Conservation (phyloP, 2,888 invertebrate species). For the Tubulanus polymorphus region DNA sequence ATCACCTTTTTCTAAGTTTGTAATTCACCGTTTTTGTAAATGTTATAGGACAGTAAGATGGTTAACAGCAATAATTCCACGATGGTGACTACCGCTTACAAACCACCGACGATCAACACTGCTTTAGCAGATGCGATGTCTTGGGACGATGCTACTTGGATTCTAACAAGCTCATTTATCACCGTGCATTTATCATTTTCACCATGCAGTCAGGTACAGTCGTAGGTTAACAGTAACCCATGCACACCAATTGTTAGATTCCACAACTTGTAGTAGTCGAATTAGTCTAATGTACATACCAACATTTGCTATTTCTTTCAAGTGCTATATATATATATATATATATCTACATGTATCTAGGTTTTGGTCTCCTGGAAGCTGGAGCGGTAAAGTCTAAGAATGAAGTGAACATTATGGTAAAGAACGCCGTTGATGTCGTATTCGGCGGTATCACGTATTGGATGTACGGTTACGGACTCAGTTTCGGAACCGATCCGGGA, state of each 20-base stretch:
- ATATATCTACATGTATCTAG: conserved; percentile 55
- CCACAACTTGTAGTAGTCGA: background rate
- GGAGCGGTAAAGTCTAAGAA: conserved; percentile 77
- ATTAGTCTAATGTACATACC: background rate
- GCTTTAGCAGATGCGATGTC: no score
- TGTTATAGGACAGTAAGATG: no score
- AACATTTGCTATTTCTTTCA: no score
- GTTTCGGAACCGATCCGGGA: conserved; percentile 63
- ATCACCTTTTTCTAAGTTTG: no score
- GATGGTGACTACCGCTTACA: no score
- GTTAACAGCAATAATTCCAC: no score
- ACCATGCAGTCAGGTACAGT: conserved; percentile 95
- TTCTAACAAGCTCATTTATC: conserved; percentile 66
- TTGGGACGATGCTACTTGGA: conserved; percentile 44
- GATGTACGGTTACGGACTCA: conserved; percentile 90
- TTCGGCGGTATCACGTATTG: conserved; percentile 93
- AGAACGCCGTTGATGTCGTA: conserved; percentile 89
- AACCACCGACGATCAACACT: no score
- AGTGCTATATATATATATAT: no score
- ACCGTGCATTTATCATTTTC: conserved; percentile 72
- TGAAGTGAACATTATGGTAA: conserved; percentile 97
- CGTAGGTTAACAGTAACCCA: conserved; percentile 24
- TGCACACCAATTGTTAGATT: background rate
- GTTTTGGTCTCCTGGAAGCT: conserved; percentile 90
- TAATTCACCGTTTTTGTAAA: no score